phyloP scores from a whole-genome alignment of 2,797 vertebrate species.

The Lutjanus campechanus region DNA sequence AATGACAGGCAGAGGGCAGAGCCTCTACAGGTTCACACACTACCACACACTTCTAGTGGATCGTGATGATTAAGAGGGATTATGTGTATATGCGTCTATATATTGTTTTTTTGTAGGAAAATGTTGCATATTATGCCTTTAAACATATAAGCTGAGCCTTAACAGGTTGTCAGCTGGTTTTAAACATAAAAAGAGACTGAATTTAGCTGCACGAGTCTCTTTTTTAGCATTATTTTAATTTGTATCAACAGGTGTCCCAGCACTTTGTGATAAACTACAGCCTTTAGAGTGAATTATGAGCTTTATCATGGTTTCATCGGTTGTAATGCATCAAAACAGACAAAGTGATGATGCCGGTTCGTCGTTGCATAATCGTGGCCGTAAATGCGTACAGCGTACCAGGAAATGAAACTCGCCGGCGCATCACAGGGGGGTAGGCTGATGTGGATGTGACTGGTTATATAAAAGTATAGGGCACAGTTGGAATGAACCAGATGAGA shows the following conservation, averaged over 20 bases:
- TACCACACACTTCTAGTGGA: too few relatives aligned
- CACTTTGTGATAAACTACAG: background rate
- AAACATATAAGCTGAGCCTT: too few relatives aligned
- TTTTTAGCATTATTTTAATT: constrained; percentile 1
- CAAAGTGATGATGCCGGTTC: constrained; percentile 45
- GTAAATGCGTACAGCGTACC: constrained; percentile 67
- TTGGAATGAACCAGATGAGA: constrained; percentile 53
- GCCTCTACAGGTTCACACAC: too few relatives aligned
- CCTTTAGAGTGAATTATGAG: background rate
- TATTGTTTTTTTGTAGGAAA: too few relatives aligned
- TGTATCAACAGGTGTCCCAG: constrained; percentile 52
- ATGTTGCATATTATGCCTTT: too few relatives aligned
- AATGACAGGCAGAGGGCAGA: too few relatives aligned
- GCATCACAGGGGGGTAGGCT: constrained; percentile 62
- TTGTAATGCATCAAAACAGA: constrained; percentile 28
- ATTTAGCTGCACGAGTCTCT: background rate
- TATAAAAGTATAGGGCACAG: constrained; percentile 74
- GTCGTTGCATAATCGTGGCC: constrained; percentile 71
- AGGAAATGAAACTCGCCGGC: constrained; percentile 72
- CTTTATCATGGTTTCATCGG: background rate
- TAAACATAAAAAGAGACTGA: background rate
- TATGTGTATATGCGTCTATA: too few relatives aligned
- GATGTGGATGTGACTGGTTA: constrained; percentile 72
- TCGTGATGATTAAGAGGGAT: too few relatives aligned
- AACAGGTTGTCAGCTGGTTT: background rate